Percentiles rank a stretch among this genome's conserved stretches.
These are phyloP conservation scores for Ceratina japonica DNA, from an alignment of 1,140 invertebrate genomes.

Conservation along the genomic window DNA sequence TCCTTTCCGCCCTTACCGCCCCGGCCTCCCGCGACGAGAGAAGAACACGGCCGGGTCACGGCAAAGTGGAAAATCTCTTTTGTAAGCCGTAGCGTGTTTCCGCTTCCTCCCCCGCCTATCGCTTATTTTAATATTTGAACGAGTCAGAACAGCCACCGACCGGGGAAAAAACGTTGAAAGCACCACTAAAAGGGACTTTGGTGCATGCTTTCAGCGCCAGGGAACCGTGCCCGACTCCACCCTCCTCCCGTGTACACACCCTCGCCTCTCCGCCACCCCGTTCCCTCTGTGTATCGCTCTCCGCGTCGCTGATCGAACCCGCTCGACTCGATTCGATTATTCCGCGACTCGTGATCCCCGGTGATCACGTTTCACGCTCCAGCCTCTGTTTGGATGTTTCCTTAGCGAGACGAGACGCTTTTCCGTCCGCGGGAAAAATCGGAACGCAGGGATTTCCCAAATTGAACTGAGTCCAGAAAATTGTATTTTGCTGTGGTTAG, in stretches of 20 bases:
- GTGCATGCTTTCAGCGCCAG: slow-evolving; percentile 45
- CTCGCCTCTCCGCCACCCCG: too few relatives aligned
- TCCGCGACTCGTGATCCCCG: neutral
- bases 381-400: too few relatives aligned
- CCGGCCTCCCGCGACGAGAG: slow-evolving; percentile 6
- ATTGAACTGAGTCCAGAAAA: neutral
- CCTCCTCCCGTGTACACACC: neutral
- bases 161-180: slow-evolving; percentile 68
- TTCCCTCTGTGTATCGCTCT: neutral
- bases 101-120: slow-evolving; percentile 56
- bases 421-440: neutral
- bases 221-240: neutral
- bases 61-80: slow-evolving; percentile 74
- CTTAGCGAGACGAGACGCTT: neutral
- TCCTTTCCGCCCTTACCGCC: neutral
- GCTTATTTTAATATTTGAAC: slow-evolving; percentile 73
- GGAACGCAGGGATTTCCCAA: neutral
- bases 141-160: slow-evolving; percentile 49
- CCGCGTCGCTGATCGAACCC: slow-evolving; percentile 13
- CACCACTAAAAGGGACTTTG: slow-evolving; percentile 68
- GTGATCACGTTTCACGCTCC: neutral
- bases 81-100: slow-evolving; percentile 71
- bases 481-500: neutral
- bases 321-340: slow-evolving; percentile 27
- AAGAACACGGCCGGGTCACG: slow-evolving; percentile 31